A percentile compares a stretch with the other conserved stretches of the same genome.
These are phyloP conservation scores for Ricordea florida DNA, from an alignment of 92 coral and sea anemone species.

Conservation along the genomic window DNA sequence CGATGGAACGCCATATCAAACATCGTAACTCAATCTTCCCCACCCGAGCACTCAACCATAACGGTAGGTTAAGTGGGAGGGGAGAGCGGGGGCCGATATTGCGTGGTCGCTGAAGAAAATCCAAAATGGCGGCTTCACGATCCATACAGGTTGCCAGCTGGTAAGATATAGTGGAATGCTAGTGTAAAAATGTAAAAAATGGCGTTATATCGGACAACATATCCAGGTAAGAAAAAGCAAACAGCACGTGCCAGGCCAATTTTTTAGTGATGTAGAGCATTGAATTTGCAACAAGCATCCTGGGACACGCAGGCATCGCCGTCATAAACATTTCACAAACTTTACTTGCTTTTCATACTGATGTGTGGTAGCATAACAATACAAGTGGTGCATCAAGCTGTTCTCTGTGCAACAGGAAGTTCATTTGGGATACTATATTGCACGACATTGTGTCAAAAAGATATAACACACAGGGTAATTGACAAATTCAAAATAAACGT, in stretches of 20 bases:
- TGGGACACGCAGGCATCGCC: not conserved
- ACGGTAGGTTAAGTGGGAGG: not conserved
- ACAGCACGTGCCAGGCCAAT: not conserved
- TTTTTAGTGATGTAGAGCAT: not conserved
- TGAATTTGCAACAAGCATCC: not conserved
- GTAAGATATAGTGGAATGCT: too few species aligned
- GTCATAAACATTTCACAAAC: not conserved
- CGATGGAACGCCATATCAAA: too few species aligned
- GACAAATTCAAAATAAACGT: not conserved
- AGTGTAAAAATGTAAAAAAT: not conserved
- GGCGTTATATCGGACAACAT: not conserved
- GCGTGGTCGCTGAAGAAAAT: constrained; percentile 1
- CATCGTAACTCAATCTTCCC: not conserved
- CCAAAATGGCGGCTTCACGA: not conserved
- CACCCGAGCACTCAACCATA: not conserved
- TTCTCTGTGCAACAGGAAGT: not conserved
- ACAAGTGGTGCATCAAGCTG: not conserved
- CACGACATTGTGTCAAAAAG: not conserved
- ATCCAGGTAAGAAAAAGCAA: not conserved
- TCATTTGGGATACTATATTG: not conserved
- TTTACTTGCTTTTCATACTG: not conserved
- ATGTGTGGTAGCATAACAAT: not conserved
- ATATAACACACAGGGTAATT: not conserved
- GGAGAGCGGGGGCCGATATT: not conserved
- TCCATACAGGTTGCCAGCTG: not conserved